Conservation (phyloP, 1,140 invertebrate species). For the Bombus sylvicola region DNA sequence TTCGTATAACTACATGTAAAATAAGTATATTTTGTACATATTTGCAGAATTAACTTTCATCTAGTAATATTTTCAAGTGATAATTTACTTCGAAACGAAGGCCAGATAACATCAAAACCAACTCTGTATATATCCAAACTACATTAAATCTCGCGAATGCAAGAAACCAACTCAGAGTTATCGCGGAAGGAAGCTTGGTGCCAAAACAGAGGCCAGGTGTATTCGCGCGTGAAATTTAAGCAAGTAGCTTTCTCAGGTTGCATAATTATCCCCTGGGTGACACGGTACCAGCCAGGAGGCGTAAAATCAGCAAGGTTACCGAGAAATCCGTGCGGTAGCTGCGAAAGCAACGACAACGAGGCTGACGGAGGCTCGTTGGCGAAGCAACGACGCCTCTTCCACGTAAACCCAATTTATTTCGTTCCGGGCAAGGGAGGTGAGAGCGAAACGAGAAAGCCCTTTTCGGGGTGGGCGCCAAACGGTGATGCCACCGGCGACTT, state of each 20-base stretch:
- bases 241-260: constrained; percentile 40
- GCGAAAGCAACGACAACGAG: not conserved
- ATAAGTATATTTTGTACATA: not conserved
- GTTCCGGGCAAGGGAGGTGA: constrained; percentile 75
- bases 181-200: not conserved
- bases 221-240: constrained; percentile 39
- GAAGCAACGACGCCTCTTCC: constrained; percentile 60
- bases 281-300: constrained; percentile 17
- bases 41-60: not conserved
- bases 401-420: constrained; percentile 81
- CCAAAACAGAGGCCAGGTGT: not conserved
- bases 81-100: not conserved
- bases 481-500: constrained; percentile 82
- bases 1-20: not conserved
- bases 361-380: constrained; percentile 42
- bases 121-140: not conserved
- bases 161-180: not conserved
- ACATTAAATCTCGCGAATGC: not conserved
- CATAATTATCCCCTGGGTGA: constrained; percentile 58
- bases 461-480: constrained; percentile 76
- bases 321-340: constrained; percentile 54
- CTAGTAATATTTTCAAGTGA: not conserved
- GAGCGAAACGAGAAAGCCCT: constrained; percentile 77
- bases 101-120: not conserved
- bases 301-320: constrained; percentile 59